Conservation (phyloP, 2,888 invertebrate genomes). For the Parnassius smintheus region DNA sequence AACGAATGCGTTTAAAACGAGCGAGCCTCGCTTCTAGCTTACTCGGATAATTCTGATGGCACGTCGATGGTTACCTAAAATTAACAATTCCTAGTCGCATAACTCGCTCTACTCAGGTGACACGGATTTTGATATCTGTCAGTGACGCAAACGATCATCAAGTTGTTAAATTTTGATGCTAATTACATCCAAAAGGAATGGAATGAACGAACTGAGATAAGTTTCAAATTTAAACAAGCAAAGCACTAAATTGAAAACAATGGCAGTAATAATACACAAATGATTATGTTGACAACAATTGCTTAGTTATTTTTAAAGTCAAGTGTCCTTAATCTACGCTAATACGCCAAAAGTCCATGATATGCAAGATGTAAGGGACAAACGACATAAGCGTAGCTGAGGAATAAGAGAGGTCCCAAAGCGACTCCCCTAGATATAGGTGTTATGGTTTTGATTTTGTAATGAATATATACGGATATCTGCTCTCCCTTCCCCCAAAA, state of each 20-base stretch:
- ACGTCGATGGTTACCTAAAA: background rate
- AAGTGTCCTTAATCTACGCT: slow-evolving; percentile 56
- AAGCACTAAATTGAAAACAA: background rate
- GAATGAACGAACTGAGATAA: too few species aligned
- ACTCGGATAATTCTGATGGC: background rate
- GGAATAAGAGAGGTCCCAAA: slow-evolving; percentile 1
- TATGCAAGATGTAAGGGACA: slow-evolving; percentile 49
- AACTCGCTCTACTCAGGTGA: background rate
- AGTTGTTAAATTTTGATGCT: too few species aligned
- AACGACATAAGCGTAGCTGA: background rate
- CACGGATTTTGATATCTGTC: background rate
- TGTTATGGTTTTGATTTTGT: background rate
- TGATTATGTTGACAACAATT: slow-evolving; percentile 70
- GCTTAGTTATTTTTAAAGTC: slow-evolving; percentile 58
- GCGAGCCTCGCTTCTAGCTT: background rate
- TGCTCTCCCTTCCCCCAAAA: background rate
- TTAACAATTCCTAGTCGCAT: background rate
- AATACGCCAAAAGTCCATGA: slow-evolving; percentile 77
- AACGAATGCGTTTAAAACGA: background rate
- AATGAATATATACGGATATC: background rate
- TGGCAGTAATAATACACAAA: slow-evolving; percentile 46
- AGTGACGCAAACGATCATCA: background rate
- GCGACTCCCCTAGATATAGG: background rate
- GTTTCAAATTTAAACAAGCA: background rate
- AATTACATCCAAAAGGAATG: too few species aligned